Percentiles rank a stretch among this genome's conserved stretches.
Conservation (phyloP, 1,140 invertebrate genomes). For the Acromyrmex echinatior region DNA sequence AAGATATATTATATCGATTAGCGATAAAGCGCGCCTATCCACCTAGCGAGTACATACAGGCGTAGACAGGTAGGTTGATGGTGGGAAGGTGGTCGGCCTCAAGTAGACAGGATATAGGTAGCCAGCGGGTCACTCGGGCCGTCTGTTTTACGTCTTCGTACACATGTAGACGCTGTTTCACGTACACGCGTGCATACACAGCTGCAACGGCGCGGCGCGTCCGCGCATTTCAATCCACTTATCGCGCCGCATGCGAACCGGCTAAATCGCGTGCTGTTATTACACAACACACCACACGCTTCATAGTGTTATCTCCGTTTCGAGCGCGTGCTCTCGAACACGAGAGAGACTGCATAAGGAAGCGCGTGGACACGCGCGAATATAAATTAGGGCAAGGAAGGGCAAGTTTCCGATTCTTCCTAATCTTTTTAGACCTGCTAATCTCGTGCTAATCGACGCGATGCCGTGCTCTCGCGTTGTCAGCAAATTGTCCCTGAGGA, state of each 20-base stretch:
- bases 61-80: conserved; percentile 74
- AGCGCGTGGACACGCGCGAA: not conserved
- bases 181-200: not conserved
- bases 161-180: not conserved
- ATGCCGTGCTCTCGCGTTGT: not conserved
- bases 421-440: not conserved
- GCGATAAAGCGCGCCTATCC: conserved; percentile 76
- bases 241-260: conserved; percentile 27
- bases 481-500: conserved; percentile 83
- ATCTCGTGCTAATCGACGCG: not conserved
- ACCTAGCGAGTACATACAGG: conserved; percentile 65
- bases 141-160: conserved; percentile 55
- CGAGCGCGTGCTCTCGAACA: conserved; percentile 27
- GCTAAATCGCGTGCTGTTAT: conserved; percentile 41
- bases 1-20: conserved; percentile 81
- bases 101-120: conserved; percentile 70
- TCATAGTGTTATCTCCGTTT: conserved; percentile 2
- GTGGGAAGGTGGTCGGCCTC: conserved; percentile 70
- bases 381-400: not conserved
- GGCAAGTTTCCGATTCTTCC: conserved; percentile 12
- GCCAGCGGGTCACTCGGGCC: conserved; percentile 57
- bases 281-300: not conserved
- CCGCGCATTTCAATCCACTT: conserved; percentile 46
- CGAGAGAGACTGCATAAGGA: not conserved
- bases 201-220: too few relatives aligned